Percentiles rank a stretch among this genome's conserved stretches.
Conservation (phyloP, 2,888 invertebrate species). For the Dryocosmus kuriphilus region DNA sequence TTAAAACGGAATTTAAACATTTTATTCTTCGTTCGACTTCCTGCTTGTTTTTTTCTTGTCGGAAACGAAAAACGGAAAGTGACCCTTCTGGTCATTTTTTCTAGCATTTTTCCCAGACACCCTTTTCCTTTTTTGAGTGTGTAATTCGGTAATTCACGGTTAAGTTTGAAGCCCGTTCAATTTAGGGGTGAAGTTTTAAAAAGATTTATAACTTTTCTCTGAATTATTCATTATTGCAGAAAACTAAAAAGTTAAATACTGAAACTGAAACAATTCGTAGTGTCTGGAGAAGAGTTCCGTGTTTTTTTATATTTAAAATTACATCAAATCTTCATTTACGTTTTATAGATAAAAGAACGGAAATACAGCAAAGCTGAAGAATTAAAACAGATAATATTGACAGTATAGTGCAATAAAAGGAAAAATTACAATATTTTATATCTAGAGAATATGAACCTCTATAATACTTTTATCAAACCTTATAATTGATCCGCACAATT, state of each 20-base stretch:
- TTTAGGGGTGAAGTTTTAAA: not conserved
- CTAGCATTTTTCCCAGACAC: not conserved
- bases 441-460: no score
- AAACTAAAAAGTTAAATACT: no score
- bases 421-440: no score
- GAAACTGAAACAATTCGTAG: no score
- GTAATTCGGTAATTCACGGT: not conserved
- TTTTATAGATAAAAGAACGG: no score
- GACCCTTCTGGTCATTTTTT: not conserved
- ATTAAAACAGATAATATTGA: no score
- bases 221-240: no score
- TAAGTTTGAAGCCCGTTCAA: slow-evolving; percentile 6
- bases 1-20: not conserved
- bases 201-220: not conserved
- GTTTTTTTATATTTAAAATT: no score
- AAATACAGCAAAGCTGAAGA: no score
- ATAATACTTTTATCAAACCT: not conserved
- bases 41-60: not conserved
- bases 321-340: no score
- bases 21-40: not conserved
- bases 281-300: no score
- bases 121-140: not conserved
- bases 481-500: not conserved
- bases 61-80: not conserved
- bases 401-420: no score